Base-by-base conservation (phyloP, 2,113 vertebrate genomes). In the Rhabdornis inornatus region DNA sequence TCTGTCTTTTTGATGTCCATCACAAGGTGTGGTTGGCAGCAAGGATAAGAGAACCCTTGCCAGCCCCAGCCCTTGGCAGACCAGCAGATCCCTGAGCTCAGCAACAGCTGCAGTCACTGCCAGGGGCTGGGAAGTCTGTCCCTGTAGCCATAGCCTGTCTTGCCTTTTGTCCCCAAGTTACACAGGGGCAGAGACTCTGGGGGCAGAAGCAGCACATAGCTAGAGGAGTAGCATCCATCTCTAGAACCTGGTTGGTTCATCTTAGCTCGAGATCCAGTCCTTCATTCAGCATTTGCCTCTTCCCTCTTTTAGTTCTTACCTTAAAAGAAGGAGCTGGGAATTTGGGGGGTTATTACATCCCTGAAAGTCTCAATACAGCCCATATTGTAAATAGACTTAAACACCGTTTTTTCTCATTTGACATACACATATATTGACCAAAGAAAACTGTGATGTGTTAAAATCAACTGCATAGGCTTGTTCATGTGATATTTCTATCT, bases 61-160 rank as follows among this genome's bases (percentile, higher is more conserved):
- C n/a, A 84, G 60, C 12, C 47, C n/a, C 42, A 59, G 47, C 22
- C 28, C 39, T 63, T 8, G 31, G 31, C 52, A 90, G 33, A 18
- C 9, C 33, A 25, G 30, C 1, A 2, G 50, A 20, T 15, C 72
- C 4, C 57, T 50, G 65, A 55, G 52, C 79, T 57, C 56, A 61
- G 53, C 21, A 64, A 39, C 7, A 19, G 21, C 77, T 64, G 49
- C 47, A 19, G 13, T n/a, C 45, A n/a, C 52, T 23, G 20, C 10
- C n/a, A 59, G 49, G 19, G 23, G 45, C 40, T 52, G 42, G 37
- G 60, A 78, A 57, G 16, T 25, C 55, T 75, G 61, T 25, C 47
- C 0, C 0, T 47, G 53, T 53, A 78, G 45, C 40, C 7, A 3
- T 9, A 56, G 24, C 16, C 45, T 47, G 21, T 35, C 50, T 49